Base-by-base conservation (phyloP, 2,888 invertebrate species). In the Drosophila falleni region DNA sequence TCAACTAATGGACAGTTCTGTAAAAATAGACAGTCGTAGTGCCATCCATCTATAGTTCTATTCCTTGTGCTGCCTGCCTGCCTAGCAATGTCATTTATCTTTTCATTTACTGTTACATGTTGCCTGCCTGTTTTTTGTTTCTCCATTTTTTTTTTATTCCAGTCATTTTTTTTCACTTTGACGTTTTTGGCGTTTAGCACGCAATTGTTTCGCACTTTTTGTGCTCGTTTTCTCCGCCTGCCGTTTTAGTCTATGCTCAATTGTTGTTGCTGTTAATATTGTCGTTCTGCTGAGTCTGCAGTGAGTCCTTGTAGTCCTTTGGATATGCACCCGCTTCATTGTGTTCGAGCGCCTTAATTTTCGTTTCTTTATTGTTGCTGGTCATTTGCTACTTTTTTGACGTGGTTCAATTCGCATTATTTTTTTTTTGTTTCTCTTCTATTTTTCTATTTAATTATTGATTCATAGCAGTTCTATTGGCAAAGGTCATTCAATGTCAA, bases 151-250 rank as follows among this genome's bases (percentile, higher is more conserved):
- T n/a, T 10, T 56, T 16, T 55, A 41, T 47, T 42, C 10, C 8
- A 50, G 39, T 49, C 23, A 50, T 26, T 71, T 74, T 72, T 73
- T 71, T 64, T 56, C n/a, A 74, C 68, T 86, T 89, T 89, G 85
- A 87, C 82, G 71, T 84, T 84, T 85, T 78, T 80, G 74, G 78
- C 78, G 78, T 82, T 89, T 84, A 80, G 74, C 90, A 89, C 89
- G 89, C 89, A 88, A 89, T 89, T 89, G 87, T 78, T 84, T 85
- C 75, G 78, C 89, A 89, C 72, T 89, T 85, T 82, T 74, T 69
- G 76, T 68, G 70, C 63, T 71, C 58, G 66, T 72, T 65, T 74
- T 33, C 66, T 62, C 58, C 61, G 68, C 55, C 56, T 51, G 41
- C 54, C 69, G 66, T 71, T 72, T 8, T 83, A 68, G 58, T 68